Percentiles rank a stretch among this genome's conserved stretches.
Evolutionary conservation across 1,140 invertebrate genomes (phyloP).

Genomic region (Diorhabda carinulata): DNA sequence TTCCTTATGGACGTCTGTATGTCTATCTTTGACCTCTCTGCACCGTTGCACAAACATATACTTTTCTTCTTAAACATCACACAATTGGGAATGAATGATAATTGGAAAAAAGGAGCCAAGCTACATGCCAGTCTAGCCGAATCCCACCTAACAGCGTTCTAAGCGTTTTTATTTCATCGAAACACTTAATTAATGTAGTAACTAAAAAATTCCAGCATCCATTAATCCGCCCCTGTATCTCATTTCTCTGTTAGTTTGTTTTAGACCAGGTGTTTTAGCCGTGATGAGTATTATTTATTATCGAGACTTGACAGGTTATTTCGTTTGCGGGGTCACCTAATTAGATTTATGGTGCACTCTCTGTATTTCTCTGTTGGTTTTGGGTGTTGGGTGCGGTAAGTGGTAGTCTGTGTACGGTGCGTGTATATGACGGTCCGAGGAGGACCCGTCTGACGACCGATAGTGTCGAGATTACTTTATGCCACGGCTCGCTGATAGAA

Average conservation of each 20-base stretch:
- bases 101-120: too few relatives aligned
- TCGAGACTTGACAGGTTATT: constrained; percentile 1
- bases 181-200: too few relatives aligned
- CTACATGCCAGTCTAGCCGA: too few relatives aligned
- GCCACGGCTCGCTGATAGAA: neutral
- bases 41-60: too few relatives aligned
- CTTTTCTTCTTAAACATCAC: too few relatives aligned
- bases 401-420: neutral
- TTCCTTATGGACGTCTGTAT: too few relatives aligned
- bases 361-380: neutral
- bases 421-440: neutral
- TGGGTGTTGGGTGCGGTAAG: constrained; percentile 1
- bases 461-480: constrained; percentile 2
- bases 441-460: neutral
- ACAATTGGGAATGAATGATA: too few relatives aligned
- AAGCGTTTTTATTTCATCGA: too few relatives aligned
- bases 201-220: neutral
- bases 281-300: constrained; percentile 3
- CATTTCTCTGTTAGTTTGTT: neutral
- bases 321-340: constrained; percentile 1
- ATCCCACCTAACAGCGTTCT: too few relatives aligned
- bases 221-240: neutral
- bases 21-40: too few relatives aligned
- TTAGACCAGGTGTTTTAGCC: constrained; percentile 1
- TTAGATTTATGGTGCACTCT: constrained; percentile 2